phyloP scores from a whole-genome alignment of 2,113 vertebrate genomes.

The Lathamus discolor region DNA sequence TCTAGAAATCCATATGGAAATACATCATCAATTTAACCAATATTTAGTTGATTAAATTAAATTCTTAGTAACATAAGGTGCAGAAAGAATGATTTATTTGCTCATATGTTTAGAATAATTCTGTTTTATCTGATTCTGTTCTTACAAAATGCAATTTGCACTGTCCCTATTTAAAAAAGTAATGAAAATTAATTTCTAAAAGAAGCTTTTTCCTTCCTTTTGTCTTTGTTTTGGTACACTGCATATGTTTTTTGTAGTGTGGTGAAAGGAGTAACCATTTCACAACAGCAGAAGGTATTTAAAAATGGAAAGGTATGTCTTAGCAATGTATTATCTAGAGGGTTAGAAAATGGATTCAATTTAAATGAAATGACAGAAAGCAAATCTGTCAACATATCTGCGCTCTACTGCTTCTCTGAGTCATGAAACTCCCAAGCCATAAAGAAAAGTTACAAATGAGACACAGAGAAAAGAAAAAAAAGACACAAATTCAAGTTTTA shows the following conservation, averaged over 20 bases:
- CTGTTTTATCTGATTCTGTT: not conserved
- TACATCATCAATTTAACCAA: not conserved
- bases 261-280: not conserved
- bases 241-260: not conserved
- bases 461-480: not conserved
- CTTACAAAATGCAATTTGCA: not conserved
- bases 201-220: fast-evolving
- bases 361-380: conserved; percentile 69
- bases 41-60: not conserved
- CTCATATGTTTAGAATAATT: not conserved
- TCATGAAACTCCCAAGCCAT: conserved; percentile 43
- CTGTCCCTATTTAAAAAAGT: not conserved
- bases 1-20: not conserved
- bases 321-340: conserved; percentile 48
- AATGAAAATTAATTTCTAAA: not conserved
- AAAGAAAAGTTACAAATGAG: conserved; percentile 59
- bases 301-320: not conserved
- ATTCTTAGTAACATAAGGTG: not conserved
- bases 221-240: not conserved
- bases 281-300: not conserved
- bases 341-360: conserved; percentile 58
- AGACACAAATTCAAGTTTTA: not conserved
- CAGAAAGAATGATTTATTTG: not conserved
- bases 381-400: conserved; percentile 56
- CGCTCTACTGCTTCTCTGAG: conserved; percentile 40